Evolutionary conservation across 2,888 invertebrate species (phyloP), one percentile per base, ranked within the genome.

Genomic region (Helleia helle): DNA sequence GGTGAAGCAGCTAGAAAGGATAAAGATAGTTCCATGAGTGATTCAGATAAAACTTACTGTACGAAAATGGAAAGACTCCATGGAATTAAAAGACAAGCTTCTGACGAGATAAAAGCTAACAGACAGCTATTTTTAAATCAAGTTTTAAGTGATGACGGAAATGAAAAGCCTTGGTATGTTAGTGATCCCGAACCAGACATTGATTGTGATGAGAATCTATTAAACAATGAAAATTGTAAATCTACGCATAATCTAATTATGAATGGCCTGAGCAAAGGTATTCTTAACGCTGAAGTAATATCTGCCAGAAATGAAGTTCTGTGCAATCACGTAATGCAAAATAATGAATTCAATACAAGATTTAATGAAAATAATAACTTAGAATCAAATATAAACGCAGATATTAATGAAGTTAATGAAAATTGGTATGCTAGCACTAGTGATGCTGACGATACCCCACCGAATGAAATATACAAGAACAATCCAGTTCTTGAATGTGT

Each of bases 401-500:
- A 55, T 56, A 51, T 54, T 40, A 59, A 61, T 27, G 88, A 89
- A 51, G 79, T 86, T 3, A 89, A 87, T 55, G 92, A 92, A 54
- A 92, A 92, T 66, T 93, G 93, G 93, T 93, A 93, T 68, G 90
- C 91, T 8, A 91, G 91, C 59, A 90, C 90, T 11, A 93, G 93
- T 59, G 93, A 93, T 60, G 91, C 90, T 30, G 93, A 93, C 61
- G 92, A 92, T 51, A 88, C 90, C 47, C 89, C 90, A 42, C 87
- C 89, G 13, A 87, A 87, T 59, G 90, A 90, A 61, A 88, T 90
- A 52, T 91, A 91, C 52, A 89, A 91, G 65, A 93, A 93, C 52
- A 94, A 94, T 72, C 94, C 94, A 1, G 94, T 94, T 4, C 71
- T 94, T 37, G 94, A 94, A 69, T 94, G 94, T 61, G 93, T 94